Evolutionary conservation across 2,113 vertebrate genomes (phyloP).

Genomic region (Takifugu flavidus): DNA sequence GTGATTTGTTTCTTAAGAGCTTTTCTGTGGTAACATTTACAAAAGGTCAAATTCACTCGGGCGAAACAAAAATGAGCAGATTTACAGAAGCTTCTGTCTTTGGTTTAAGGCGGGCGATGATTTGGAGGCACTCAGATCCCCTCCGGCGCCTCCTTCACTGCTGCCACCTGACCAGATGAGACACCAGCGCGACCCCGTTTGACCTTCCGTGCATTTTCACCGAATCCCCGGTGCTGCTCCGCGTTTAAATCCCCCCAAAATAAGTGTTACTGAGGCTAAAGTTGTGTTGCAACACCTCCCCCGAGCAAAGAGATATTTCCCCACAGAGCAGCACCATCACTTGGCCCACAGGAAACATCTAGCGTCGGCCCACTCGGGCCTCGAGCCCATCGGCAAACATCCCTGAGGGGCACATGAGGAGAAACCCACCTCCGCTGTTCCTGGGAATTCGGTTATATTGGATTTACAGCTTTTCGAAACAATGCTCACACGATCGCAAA

Average conservation of each 20-base stretch:
- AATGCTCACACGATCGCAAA: constrained; percentile 56
- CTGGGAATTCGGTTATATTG: constrained; percentile 7
- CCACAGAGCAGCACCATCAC: constrained; percentile 35
- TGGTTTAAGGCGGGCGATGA: too few relatives aligned
- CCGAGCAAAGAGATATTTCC: constrained; percentile 49
- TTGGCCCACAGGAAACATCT: constrained; percentile 52
- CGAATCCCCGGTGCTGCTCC: too few relatives aligned
- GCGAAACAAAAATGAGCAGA: too few relatives aligned
- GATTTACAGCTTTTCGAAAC: constrained; percentile 60
- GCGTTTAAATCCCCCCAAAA: neutral
- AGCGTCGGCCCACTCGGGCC: constrained; percentile 58
- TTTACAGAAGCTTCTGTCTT: too few relatives aligned
- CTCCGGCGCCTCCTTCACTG: too few relatives aligned
- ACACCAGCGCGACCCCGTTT: too few relatives aligned
- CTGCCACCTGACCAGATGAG: too few relatives aligned
- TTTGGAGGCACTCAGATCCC: too few relatives aligned
- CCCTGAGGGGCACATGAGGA: constrained; percentile 16
- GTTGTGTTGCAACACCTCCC: constrained; percentile 38
- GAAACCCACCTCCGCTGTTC: constrained; percentile 24
- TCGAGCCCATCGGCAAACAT: constrained; percentile 7
- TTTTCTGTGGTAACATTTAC: constrained; percentile 17
- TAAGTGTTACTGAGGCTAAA: constrained; percentile 2
- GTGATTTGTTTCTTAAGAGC: neutral
- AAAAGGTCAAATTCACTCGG: too few relatives aligned
- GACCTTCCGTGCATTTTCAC: too few relatives aligned